Evolutionary conservation across 2,888 invertebrate genomes (phyloP).

Genomic region (Microctonus brassicae): DNA sequence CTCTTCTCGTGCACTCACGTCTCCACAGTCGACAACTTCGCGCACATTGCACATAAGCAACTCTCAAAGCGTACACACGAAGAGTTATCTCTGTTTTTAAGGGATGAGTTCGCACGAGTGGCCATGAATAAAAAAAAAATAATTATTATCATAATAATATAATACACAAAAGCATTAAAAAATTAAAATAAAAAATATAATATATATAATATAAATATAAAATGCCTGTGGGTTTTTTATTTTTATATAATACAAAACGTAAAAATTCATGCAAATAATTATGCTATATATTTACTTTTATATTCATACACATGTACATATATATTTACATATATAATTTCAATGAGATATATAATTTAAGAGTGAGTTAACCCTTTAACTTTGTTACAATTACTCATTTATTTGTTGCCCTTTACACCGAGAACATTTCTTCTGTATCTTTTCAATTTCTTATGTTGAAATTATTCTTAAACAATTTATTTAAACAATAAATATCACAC

Average conservation of each 20-base stretch:
- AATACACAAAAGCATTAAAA: not conserved
- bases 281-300: not conserved
- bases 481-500: no score
- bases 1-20: slow-evolving; percentile 12
- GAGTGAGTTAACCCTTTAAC: not conserved
- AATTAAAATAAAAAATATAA: not conserved
- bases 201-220: not conserved
- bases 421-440: no score
- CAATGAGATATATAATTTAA: not conserved
- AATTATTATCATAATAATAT: not conserved
- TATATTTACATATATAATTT: no score
- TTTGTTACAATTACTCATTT: not conserved
- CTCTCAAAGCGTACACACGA: not conserved
- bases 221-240: not conserved
- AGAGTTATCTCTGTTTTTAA: slow-evolving; percentile 41
- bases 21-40: slow-evolving; percentile 2
- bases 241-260: not conserved
- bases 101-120: slow-evolving; percentile 64
- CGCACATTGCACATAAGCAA: not conserved
- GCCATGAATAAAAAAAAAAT: slow-evolving; percentile 50
- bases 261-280: not conserved
- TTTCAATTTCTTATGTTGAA: no score
- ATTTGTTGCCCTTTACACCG: no score
- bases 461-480: no score
- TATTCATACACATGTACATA: not conserved